Evolutionary conservation across 2,797 vertebrate species (phyloP), one percentile per base, ranked within the genome.

Genomic region (Danio jaintianensis): DNA sequence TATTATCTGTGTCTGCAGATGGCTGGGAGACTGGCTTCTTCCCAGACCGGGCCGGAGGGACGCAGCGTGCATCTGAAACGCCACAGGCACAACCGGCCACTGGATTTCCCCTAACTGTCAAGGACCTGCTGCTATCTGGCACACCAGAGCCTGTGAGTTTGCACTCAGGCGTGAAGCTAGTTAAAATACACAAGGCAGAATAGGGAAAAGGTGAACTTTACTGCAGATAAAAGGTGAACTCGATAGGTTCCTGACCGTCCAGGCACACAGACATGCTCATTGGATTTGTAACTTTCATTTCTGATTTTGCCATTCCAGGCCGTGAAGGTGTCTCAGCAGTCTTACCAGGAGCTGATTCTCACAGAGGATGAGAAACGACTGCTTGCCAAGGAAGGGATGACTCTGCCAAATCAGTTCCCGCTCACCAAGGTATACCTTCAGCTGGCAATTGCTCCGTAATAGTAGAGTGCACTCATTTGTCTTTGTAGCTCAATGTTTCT

Each of bases 351-450:
- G 80, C 85, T 99, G 90, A 90, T 97, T 87, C 94, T 99, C 86
- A 97, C 95, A 0, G 97, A 99, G 70, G 97, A 99, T 0, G 97
- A 99, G 91, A 97, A 95, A 91, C 98, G 97, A 85, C 93, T 98
- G 63, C 89, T 99, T 64, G 90, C 89, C 0, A 98, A 99, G 85
- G 97, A 99, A 79, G 97, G 97, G 15, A 86, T 97, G 85, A 90
- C 88, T 7, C 91, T 99, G 50, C 95, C 98, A 53, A 94, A 89
- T 0, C 96, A 98, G 83, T 92, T 98, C 42, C 98, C 97, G 40
- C 97, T 99, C 38, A 97, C 96, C 82, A 99, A 98, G 95, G 97
- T 97, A 90, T 16, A 29, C 22, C 12, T 4, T 43, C 67, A 47
- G 47, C 36, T 73, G 59, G 69, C 52, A 66, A 73, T 22, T 47